Evolutionary conservation across 2,797 vertebrate genomes (phyloP).

Genomic region (Cottoperca gobio): DNA sequence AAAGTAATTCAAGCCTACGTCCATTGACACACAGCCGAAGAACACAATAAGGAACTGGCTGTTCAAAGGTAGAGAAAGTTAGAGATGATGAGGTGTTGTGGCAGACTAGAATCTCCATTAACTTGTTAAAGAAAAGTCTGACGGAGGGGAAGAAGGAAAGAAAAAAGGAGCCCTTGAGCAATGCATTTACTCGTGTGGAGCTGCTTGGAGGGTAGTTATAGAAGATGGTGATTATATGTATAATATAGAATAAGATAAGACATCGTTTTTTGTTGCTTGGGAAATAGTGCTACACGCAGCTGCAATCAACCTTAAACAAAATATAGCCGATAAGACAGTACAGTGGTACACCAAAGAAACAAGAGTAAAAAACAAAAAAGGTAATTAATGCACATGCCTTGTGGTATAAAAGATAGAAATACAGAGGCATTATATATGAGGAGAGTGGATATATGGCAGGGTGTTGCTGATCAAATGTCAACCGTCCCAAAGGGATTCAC

Average conservation of each 20-base stretch:
- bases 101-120: not conserved
- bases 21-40: constrained; percentile 7
- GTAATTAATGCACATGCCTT: too few relatives aligned
- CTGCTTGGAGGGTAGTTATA: constrained; percentile 1
- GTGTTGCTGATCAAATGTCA: not conserved
- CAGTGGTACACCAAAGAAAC: too few relatives aligned
- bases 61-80: not conserved
- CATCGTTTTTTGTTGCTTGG: too few relatives aligned
- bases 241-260: too few relatives aligned
- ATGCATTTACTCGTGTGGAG: constrained; percentile 13
- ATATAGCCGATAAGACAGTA: too few relatives aligned
- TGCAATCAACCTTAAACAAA: too few relatives aligned
- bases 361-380: too few relatives aligned
- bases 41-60: not conserved
- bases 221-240: constrained; percentile 9
- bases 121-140: constrained; percentile 4
- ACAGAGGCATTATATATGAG: too few relatives aligned
- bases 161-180: constrained; percentile 8
- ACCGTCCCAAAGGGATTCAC: not conserved
- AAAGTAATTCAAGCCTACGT: too few relatives aligned
- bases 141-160: constrained; percentile 7
- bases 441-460: not conserved
- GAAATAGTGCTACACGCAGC: too few relatives aligned
- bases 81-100: constrained; percentile 8
- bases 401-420: too few relatives aligned